A percentile compares a stretch with the other conserved stretches of the same genome.
Conservation (phyloP, 2,113 vertebrate species). For the Cariama cristata region DNA sequence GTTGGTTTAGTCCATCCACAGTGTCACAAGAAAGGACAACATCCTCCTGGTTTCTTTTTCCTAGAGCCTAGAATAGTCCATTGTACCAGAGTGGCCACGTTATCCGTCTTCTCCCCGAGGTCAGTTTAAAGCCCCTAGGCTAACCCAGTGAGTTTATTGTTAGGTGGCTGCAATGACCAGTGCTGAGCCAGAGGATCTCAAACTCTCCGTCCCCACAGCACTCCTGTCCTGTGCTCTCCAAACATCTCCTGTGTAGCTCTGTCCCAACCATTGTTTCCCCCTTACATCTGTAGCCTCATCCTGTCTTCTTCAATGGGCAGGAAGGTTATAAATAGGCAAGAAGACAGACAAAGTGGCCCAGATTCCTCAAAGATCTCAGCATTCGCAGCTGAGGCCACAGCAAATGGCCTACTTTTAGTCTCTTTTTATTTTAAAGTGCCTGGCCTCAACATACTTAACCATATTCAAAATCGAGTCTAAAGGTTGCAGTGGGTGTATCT, state of each 20-base stretch:
- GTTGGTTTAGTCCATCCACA: not conserved
- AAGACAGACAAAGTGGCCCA: not conserved
- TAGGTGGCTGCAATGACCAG: not conserved
- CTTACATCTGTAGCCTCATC: not conserved
- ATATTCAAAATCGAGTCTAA: not conserved
- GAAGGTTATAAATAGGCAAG: not conserved
- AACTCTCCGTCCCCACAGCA: not conserved
- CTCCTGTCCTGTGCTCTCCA: not conserved
- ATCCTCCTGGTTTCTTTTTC: not conserved
- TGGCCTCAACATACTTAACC: not conserved
- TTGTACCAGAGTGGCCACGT: not conserved
- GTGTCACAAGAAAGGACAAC: not conserved
- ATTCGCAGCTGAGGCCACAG: not conserved
- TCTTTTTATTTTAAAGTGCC: not conserved
- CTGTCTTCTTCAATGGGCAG: not conserved
- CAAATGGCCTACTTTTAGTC: not conserved
- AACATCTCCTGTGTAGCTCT: not conserved
- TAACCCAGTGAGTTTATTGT: not conserved
- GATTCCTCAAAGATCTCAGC: not conserved
- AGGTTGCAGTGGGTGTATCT: not conserved
- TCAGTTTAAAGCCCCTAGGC: not conserved
- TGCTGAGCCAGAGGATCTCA: not conserved
- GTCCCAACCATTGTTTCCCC: not conserved
- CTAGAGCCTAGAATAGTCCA: not conserved
- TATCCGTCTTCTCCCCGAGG: fast-evolving